Evolutionary conservation across 2,888 invertebrate genomes (phyloP), one percentile per base, ranked within the genome.

Genomic region (Hydroisotoma schaefferi): DNA sequence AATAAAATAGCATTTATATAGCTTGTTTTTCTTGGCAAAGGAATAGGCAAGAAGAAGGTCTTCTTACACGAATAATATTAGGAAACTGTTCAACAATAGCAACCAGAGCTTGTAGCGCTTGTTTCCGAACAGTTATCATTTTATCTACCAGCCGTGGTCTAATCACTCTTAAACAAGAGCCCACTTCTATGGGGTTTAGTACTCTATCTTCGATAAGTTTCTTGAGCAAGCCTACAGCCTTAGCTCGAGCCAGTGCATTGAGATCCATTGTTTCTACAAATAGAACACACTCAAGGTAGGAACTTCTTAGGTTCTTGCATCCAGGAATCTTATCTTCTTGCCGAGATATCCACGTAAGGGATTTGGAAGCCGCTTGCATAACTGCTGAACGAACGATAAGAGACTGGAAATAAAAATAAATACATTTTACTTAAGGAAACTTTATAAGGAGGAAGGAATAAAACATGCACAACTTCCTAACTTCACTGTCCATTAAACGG

Each of bases 381-480:
- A 46, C 46, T 6, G 46, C 22, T 15, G 23, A 23, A 23, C 46
- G 22, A 25, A 46, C 25, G 22, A 10, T 10, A 46, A 12, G 15
- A 6, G 27, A 49, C 49, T 28, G 18, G 12, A 49, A 28, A 27
- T 49, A 6, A 49, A 6, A 28, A 47, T 47, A 47, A 23, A 47
- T 47, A 43, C 43, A 43, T 43, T 6, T 43, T 43, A 26, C 26
- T 49, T 27, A 22, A 5, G 8, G 6, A 18, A 46, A 46, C 15
- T 25, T 4, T 46, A 20, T 15, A 25, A 28, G 43, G 43, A 43
- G 20, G 8, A 12, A 10, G 43, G 12, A 43, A 10, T 43, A 12
- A 6, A 43, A 10, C 8, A 12, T 43, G 20, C 28, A 27, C 8
- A 10, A 6, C n/a, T 26, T 22, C n/a, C 20, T 49, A 27, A 49